Base-by-base conservation (phyloP, 2,888 invertebrate genomes). In the Opisthograptis luteolata region DNA sequence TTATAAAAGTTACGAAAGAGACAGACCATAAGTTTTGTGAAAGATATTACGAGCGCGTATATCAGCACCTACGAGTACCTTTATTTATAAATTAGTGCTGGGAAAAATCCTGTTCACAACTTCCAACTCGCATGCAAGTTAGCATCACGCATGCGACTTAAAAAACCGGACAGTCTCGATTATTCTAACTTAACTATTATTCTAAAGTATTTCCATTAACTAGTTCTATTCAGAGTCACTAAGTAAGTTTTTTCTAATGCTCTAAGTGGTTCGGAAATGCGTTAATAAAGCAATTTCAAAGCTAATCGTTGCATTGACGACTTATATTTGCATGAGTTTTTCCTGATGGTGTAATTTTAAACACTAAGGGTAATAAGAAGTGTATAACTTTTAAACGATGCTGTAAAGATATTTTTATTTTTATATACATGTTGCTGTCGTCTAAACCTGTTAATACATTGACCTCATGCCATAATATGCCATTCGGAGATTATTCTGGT, bases 131-230 rank as follows among this genome's bases (percentile, higher is more conserved):
- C 20, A 12, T 32, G 24, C 31, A 31, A 19, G 24, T 7, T 17
- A 14, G 14, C 5, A 2, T 13, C 43, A 13, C 20, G 35, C 17
- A 28, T 28, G 28, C 14, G 2, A 36, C 15, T 15, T 41, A 15
- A 36, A 19, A 27, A 48, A 48, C 48, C 35, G 30, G 44, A 36
- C 22, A 24, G 34, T 25, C 25, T 36, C 19, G 17, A 22, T 28
- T 14, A 20, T 24, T 30, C 6, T 15, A 39, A 39, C 22, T 30
- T 35, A 31, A 28, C 44, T n/a, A 50, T 45, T 36, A 45, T 14
- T 12, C 5, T 20, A 25, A 36, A 19, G 14, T 39, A 42, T 36
- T 41, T 28, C 44, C 19, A 51, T 41, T 40, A 35, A 17, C n/a
- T 43, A 37, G 22, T 40, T 34, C 27, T 34, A 13, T 17, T 0